phyloP scores from a whole-genome alignment of 2,888 invertebrate genomes.

The Tyria jacobaeae region DNA sequence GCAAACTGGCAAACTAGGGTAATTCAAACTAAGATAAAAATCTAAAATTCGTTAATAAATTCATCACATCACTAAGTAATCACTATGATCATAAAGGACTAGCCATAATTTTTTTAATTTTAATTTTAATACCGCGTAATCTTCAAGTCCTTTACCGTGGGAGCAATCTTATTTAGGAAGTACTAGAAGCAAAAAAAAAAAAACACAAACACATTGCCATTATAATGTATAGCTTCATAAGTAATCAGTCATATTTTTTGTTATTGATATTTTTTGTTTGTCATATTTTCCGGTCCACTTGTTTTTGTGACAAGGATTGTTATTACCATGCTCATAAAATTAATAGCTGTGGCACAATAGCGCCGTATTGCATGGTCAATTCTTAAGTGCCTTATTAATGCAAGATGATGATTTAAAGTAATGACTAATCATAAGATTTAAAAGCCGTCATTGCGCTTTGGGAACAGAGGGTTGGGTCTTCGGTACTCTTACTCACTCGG shows the following conservation, averaged over 20 bases:
- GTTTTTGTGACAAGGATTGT: slow-evolving; percentile 49
- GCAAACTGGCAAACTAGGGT: too few relatives aligned
- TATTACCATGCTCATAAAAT: slow-evolving; percentile 31
- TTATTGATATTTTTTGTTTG: slow-evolving; percentile 30
- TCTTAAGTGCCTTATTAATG: slow-evolving; percentile 2
- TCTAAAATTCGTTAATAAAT: too few relatives aligned
- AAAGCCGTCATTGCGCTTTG: too few relatives aligned
- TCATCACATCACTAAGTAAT: too few relatives aligned
- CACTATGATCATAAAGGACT: neutral
- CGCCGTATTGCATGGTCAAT: slow-evolving; percentile 10
- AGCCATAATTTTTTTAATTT: neutral
- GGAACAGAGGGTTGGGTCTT: too few relatives aligned
- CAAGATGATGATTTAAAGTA: slow-evolving; percentile 3
- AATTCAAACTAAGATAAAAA: too few relatives aligned
- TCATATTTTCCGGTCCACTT: slow-evolving; percentile 58
- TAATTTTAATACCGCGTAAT: neutral
- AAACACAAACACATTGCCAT: slow-evolving; percentile 25
- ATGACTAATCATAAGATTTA: neutral
- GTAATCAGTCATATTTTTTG: slow-evolving; percentile 44
- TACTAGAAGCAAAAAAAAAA: slow-evolving; percentile 8
- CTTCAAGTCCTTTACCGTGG: slow-evolving; percentile 4
- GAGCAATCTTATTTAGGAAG: slow-evolving; percentile 13
- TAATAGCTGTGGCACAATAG: neutral
- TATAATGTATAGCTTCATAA: slow-evolving; percentile 28
- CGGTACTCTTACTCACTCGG: neutral